phyloP scores from a whole-genome alignment of 2,888 invertebrate genomes.

The Geotrupes spiniger region DNA sequence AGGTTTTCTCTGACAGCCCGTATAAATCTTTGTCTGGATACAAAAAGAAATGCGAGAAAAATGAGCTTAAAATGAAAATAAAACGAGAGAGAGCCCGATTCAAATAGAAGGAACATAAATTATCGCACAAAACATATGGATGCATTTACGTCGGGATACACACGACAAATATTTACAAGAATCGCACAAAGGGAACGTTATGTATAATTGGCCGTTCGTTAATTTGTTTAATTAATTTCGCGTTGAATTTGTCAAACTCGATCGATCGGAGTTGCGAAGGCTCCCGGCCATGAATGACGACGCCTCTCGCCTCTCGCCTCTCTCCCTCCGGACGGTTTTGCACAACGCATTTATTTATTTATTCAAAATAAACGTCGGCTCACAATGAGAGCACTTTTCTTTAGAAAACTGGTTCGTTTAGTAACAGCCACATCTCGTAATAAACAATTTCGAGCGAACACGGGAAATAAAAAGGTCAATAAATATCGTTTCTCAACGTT shows the following conservation, averaged over 20 bases:
- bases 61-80: slow-evolving; percentile 51
- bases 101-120: slow-evolving; percentile 49
- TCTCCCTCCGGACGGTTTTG: too few species aligned
- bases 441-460: slow-evolving; percentile 15
- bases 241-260: too few species aligned
- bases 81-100: slow-evolving; percentile 48
- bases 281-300: too few species aligned
- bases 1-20: slow-evolving; percentile 46
- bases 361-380: too few species aligned
- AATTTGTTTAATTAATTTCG: too few species aligned
- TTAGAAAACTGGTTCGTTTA: slow-evolving; percentile 19
- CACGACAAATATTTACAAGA: slow-evolving; percentile 2
- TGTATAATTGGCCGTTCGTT: too few species aligned
- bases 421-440: slow-evolving; percentile 20
- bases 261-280: too few species aligned
- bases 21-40: slow-evolving; percentile 52
- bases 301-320: too few species aligned
- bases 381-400: too few species aligned
- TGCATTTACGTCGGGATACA: slow-evolving; percentile 3
- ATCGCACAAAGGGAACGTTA: slow-evolving; percentile 33
- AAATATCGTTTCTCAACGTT: slow-evolving; percentile 19
- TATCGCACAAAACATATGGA: slow-evolving; percentile 33
- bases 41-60: slow-evolving; percentile 50
- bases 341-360: too few species aligned
- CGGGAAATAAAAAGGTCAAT: slow-evolving; percentile 14